Percentiles rank a stretch among this genome's conserved stretches.
phyloP scores from a whole-genome alignment of 37 sponge, comb jelly and placozoan genomes.

The Haliclona indistincta region DNA sequence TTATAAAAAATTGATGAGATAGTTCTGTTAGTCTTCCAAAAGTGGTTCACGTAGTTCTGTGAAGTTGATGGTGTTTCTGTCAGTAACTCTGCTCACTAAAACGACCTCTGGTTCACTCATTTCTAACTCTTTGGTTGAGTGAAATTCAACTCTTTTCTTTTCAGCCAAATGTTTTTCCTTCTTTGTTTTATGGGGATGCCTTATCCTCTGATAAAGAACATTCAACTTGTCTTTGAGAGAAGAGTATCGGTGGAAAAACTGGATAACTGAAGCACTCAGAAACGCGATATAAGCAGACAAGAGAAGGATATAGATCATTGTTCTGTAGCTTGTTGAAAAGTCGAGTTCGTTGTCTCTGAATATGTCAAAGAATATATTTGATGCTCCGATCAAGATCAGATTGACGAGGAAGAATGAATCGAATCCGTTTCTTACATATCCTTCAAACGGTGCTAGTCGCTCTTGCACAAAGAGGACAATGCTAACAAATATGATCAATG shows the following conservation, averaged over 20 bases:
- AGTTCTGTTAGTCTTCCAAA: conserved; percentile 1
- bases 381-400: neutral
- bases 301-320: neutral
- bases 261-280: conserved; percentile 18
- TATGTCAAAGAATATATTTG: neutral
- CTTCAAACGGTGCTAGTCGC: conserved; percentile 12
- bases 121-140: neutral
- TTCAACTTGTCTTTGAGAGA: neutral
- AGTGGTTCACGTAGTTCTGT: conserved; percentile 28
- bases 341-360: neutral
- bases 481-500: neutral
- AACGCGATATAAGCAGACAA: conserved; percentile 32
- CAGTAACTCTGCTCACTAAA: neutral
- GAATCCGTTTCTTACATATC: conserved; percentile 8
- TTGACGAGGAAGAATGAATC: conserved; percentile 21
- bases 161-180: neutral
- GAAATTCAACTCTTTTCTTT: neutral
- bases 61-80: neutral
- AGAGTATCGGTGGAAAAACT: conserved; percentile 32
- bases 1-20: too few relatives aligned
- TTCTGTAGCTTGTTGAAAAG: neutral
- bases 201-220: neutral
- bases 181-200: neutral
- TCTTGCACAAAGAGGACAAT: conserved; percentile 8
- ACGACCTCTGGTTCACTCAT: neutral